Percentiles rank a stretch among this genome's conserved stretches.
phyloP scores from a whole-genome alignment of 2,888 invertebrate species.

The Dione juno region DNA sequence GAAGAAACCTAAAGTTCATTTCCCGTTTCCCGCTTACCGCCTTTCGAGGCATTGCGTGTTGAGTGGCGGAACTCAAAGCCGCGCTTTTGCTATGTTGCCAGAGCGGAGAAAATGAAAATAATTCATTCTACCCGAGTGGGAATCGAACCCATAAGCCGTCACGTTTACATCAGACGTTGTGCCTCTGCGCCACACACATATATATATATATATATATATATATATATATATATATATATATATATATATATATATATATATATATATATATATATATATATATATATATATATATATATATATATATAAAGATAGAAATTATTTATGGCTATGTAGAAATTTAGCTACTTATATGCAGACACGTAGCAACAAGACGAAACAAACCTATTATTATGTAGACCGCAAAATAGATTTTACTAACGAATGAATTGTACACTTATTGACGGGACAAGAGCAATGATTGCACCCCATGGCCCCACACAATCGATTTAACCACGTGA shows the following conservation, averaged over 20 bases:
- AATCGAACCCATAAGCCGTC: no score
- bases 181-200: no score
- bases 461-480: conserved; percentile 54
- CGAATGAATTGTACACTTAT: conserved; percentile 63
- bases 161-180: no score
- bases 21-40: no score
- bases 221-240: background rate
- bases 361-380: background rate
- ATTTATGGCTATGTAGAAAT: no score
- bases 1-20: no score
- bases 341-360: background rate
- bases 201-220: background rate
- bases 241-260: background rate
- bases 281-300: background rate
- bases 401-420: conserved; percentile 49
- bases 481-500: conserved; percentile 50
- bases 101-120: no score
- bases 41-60: no score
- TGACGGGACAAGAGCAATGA: conserved; percentile 64
- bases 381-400: conserved; percentile 24
- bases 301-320: no score
- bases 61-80: no score
- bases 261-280: background rate
- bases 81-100: no score
- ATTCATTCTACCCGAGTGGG: no score